phyloP scores from a whole-genome alignment of 2,797 vertebrate species.

The Anisognathus igniventris region DNA sequence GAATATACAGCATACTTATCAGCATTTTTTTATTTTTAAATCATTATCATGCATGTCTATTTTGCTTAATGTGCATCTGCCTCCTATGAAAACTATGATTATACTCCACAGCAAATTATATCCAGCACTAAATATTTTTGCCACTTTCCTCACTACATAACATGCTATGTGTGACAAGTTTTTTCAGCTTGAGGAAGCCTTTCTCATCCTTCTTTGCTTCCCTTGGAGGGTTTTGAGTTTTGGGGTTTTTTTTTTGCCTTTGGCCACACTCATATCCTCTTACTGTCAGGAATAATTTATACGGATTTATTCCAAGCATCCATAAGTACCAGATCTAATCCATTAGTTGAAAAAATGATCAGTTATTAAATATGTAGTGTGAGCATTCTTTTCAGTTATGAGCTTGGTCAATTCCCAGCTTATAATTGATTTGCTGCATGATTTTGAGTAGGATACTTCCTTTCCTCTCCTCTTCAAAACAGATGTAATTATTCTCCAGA shows the following conservation, averaged over 20 bases:
- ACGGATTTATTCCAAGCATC: slow-evolving; percentile 11
- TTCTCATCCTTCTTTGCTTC: not conserved
- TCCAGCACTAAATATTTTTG: not conserved
- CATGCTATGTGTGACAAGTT: not conserved
- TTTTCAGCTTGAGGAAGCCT: not conserved
- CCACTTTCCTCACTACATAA: not conserved
- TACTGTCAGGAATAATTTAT: not conserved
- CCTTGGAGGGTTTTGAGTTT: not conserved
- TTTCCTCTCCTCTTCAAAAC: not conserved
- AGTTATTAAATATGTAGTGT: not conserved
- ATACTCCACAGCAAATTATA: not conserved
- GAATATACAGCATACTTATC: not conserved
- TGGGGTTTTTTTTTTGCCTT: not conserved
- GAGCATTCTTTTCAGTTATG: not conserved
- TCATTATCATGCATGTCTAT: not conserved
- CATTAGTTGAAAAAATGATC: not conserved
- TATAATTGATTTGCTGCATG: not conserved
- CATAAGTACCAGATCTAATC: not conserved
- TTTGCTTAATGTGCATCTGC: not conserved
- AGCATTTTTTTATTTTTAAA: not conserved
- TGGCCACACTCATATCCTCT: not conserved
- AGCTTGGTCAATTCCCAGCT: not conserved
- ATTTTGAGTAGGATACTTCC: not conserved
- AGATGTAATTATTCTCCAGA: not conserved
- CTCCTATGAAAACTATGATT: not conserved